Base-by-base conservation (phyloP, 2,113 vertebrate species). In the Takifugu bimaculatus region DNA sequence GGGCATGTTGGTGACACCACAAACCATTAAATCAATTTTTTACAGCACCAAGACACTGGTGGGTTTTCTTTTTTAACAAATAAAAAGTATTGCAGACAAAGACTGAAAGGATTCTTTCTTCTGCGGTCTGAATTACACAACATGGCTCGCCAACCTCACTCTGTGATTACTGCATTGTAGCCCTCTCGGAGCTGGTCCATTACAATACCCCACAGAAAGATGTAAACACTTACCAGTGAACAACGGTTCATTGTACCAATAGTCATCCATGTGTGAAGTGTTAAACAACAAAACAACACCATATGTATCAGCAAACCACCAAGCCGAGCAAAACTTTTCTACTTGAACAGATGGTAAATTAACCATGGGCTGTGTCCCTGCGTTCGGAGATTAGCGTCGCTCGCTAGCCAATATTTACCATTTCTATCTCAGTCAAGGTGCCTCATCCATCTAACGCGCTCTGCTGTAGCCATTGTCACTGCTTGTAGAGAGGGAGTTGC, bases 201-300 rank as follows among this genome's bases (percentile, higher is more conserved):
- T 70, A 35, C 85, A 83, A 82, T 61, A 74, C 54, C 79, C 78
- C 62, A 71, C 52, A 69, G 60, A 48, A 79, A 82, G 60, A 85
- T 83, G 74, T 81, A 79, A 85, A 79, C 78, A 84, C 74, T 79
- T 77, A 75, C 63, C 59, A 63, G 51, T 68, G 78, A 84, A 88
- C 86, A 90, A 88, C 81, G 81, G 64, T 75, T 85, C 80, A 76
- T 87, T 88, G 85, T 86, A 76, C 55, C 72, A 68, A 63, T 63
- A 64, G 63, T 53, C 63, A 61, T 47, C 61, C 80, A 83, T 75
- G 70, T 85, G 83, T 68, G 51, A 49, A 72, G 65, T 75, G 65
- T 88, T 86, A 80, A 73, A 77, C 48, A 67, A 64, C 62, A 78
- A 81, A 84, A 78, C 62, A 74, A 55, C 73, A 29, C 60, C 79